Base-by-base conservation (phyloP, 2,113 vertebrate species). In the Tinamus guttatus region DNA sequence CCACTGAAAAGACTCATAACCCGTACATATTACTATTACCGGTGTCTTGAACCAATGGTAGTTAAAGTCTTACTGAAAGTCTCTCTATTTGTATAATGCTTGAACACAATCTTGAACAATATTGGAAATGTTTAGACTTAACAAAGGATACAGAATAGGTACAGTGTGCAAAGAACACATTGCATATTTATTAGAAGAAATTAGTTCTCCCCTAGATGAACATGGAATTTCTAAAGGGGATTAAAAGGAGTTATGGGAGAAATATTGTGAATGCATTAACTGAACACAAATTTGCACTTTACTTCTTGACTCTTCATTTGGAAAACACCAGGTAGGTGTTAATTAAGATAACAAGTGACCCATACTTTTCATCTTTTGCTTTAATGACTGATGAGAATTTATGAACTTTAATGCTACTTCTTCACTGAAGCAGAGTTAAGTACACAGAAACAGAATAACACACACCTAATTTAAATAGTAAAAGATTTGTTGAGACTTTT, bases 271-370 rank as follows among this genome's bases (percentile, higher is more conserved):
- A 92, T 89, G 68, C 85, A 89, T 89, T 95, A 95, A 93, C 87
- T 85, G 87, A 95, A 93, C 70, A 89, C 71, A 95, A 93, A 94
- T 87, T 84, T 85, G 87, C 94, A 94, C 91, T 95, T 97, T 96
- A 94, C 36, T 95, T 91, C 87, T 94, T 95, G 93, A 82, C 81
- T 80, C 67, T 95, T 96, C 87, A 96, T 96, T 96, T 94, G 68
- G 89, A 96, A 96, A 96, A 93, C 89, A 87, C 59, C 78, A 89
- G 80, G 79, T 81, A 95, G 52, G 51, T 91, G 63, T 97, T 97
- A 96, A 97, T 95, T 96, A 96, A 93, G 93, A 91, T 94, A 93
- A 95, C 84, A 95, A 96, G 81, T 95, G 95, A 96, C 91, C 91
- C 94, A 89, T 96, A 93, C 70, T 93, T 95, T 91, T 91, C 62